A percentile compares a stretch with the other conserved stretches of the same genome.
These are phyloP conservation scores for Cephus spinipes DNA, from an alignment of 2,888 invertebrate species.

Conservation along the genomic window DNA sequence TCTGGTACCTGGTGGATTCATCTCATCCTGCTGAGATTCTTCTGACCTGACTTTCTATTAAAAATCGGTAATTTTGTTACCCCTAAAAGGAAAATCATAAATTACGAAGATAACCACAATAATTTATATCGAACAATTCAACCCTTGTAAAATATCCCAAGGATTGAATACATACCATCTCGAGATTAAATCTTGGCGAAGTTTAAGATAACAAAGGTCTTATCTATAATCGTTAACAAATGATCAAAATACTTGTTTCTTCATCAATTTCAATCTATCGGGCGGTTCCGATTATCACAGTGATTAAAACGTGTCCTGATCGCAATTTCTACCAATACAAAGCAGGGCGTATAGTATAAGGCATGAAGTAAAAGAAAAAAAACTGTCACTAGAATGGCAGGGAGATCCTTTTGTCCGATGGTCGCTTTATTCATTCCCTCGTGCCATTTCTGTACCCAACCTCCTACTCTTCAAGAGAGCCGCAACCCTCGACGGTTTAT, in stretches of 20 bases:
- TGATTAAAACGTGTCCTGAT: not conserved
- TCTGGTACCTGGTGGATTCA: not conserved
- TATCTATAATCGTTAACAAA: not conserved
- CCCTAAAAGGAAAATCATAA: not conserved
- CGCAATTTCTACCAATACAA: not conserved
- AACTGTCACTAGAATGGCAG: constrained; percentile 36
- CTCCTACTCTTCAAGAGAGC: constrained; percentile 23
- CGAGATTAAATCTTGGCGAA: not conserved
- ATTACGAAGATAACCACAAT: not conserved
- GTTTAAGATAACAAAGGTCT: not conserved
- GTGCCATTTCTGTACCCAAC: constrained; percentile 11
- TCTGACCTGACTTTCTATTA: not conserved
- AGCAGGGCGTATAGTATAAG: not conserved
- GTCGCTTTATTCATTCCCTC: constrained; percentile 20
- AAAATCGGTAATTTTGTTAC: not conserved
- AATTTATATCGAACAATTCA: not conserved
- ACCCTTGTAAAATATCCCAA: not conserved
- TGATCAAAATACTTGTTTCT: not conserved
- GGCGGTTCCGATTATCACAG: not conserved
- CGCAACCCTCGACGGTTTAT: constrained; percentile 47
- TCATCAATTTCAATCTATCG: not conserved
- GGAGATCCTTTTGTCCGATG: constrained; percentile 39
- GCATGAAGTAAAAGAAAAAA: not conserved
- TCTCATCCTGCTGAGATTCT: not conserved
- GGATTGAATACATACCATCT: not conserved